Conservation (phyloP, 2,888 invertebrate species). For the Pandemis cinnamomeana region DNA sequence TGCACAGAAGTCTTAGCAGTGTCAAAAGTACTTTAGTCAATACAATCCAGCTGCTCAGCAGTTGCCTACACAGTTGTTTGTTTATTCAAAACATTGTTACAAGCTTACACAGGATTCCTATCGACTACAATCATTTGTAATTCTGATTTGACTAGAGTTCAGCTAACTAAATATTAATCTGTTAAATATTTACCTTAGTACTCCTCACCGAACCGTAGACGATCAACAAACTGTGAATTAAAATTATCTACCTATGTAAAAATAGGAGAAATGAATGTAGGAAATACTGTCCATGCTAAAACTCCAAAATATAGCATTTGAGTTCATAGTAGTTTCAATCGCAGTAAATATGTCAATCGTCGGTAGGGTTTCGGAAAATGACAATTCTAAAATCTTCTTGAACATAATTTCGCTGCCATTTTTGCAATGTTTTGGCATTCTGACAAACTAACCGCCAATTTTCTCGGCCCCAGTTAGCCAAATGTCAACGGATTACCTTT, state of each 20-base stretch:
- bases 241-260: not conserved
- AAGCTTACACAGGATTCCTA: conserved; percentile 14
- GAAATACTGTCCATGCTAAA: too few relatives aligned
- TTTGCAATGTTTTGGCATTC: not conserved
- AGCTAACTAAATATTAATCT: conserved; percentile 17
- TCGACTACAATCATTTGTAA: conserved; percentile 25
- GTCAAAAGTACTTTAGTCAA: not conserved
- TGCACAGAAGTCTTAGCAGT: not conserved
- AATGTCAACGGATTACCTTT: not conserved
- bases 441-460: not conserved
- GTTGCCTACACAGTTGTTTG: conserved; percentile 8
- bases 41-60: not conserved
- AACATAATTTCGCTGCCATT: not conserved
- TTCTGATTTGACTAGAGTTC: conserved; percentile 32
- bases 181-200: conserved; percentile 27
- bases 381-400: not conserved
- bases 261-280: not conserved
- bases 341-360: not conserved
- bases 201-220: not conserved
- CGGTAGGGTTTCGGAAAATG: too few relatives aligned
- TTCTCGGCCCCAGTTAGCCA: not conserved
- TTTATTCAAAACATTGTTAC: conserved; percentile 33
- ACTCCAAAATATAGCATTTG: too few relatives aligned
- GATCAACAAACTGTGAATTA: not conserved
- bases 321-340: not conserved